Evolutionary conservation across 2,888 invertebrate species (phyloP).

Genomic region (Icerya purchasi): DNA sequence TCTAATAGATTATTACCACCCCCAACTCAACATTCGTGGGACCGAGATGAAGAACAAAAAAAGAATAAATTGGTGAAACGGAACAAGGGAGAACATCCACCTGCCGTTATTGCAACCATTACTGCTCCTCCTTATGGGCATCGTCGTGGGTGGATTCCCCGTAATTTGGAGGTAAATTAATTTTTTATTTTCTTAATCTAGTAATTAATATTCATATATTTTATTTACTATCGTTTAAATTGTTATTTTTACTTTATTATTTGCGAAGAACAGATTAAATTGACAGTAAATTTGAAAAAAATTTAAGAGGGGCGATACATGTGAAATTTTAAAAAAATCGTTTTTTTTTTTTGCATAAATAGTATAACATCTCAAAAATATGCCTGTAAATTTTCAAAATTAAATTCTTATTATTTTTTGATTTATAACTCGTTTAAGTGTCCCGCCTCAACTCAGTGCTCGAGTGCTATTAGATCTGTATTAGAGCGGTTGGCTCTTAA

Average conservation of each 20-base stretch:
- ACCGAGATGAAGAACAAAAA: conserved; percentile 63
- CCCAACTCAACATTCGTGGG: conserved; percentile 70
- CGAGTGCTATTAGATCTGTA: too few relatives aligned
- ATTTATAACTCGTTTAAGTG: too few relatives aligned
- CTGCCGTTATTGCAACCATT: conserved; percentile 53
- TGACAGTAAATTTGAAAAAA: too few relatives aligned
- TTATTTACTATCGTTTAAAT: not conserved
- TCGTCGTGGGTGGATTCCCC: conserved; percentile 80
- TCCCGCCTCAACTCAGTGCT: too few relatives aligned
- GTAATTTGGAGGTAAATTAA: conserved; percentile 39
- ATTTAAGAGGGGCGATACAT: too few relatives aligned
- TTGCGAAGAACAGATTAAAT: not conserved
- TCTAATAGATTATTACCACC: conserved; percentile 59
- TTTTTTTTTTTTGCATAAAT: too few relatives aligned
- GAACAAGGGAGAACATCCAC: conserved; percentile 32
- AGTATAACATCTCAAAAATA: too few relatives aligned
- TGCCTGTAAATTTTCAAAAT: too few relatives aligned
- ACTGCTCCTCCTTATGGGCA: conserved; percentile 86
- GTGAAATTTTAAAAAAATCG: too few relatives aligned
- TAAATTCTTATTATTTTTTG: too few relatives aligned
- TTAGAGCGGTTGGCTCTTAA: too few relatives aligned
- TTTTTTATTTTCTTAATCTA: conserved; percentile 5
- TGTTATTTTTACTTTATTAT: not conserved
- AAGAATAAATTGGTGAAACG: conserved; percentile 33
- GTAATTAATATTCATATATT: not conserved